Base-by-base conservation (phyloP, 2,888 invertebrate genomes). In the Dicyrtomina minuta region DNA sequence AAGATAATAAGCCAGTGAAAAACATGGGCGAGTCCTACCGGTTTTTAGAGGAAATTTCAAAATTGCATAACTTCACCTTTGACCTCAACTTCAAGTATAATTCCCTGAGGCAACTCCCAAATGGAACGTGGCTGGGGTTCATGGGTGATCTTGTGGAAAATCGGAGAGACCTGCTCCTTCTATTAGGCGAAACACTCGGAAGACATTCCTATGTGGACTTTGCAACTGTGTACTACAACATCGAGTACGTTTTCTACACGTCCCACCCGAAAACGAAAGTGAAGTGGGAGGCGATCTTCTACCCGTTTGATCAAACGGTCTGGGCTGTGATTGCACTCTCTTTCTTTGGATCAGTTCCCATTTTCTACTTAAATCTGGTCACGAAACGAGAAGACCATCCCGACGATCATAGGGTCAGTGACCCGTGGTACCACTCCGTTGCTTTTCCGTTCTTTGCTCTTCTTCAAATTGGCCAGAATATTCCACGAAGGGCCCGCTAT, bases 51-150 rank as follows among this genome's bases (percentile, higher is more conserved):
- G 44, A 20, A n/a, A 13, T 13, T 26, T 27, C 2, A 3, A 2
- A 6, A 53, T n/a, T 43, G 5, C 20, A 3, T 6, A 56, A 46
- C 20, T n/a, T 27, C 15, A 58, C 46, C n/a, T n/a, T n/a, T n/a
- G n/a, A n/a, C n/a, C n/a, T n/a, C n/a, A n/a, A n/a, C n/a, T n/a
- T n/a, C n/a, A n/a, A n/a, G n/a, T n/a, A n/a, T n/a, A n/a, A n/a
- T n/a, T n/a, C n/a, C n/a, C n/a, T n/a, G n/a, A n/a, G n/a, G n/a
- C n/a, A n/a, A 4, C 20, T 61, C 6, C 49, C 62, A 17, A 62
- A 62, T 46, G 62, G 62, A 3, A 62, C 49, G 20, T 62, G 62
- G 62, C 6, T 15, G 27, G 62, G 62, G 2, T 49, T 46, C n/a
- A 22, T 26, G 10, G 62, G 62, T 24, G 62, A 62, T n/a, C n/a